A percentile compares a stretch with the other conserved stretches of the same genome.
Evolutionary conservation across 2,888 invertebrate genomes (phyloP).

Genomic region (Torymus texanus): DNA sequence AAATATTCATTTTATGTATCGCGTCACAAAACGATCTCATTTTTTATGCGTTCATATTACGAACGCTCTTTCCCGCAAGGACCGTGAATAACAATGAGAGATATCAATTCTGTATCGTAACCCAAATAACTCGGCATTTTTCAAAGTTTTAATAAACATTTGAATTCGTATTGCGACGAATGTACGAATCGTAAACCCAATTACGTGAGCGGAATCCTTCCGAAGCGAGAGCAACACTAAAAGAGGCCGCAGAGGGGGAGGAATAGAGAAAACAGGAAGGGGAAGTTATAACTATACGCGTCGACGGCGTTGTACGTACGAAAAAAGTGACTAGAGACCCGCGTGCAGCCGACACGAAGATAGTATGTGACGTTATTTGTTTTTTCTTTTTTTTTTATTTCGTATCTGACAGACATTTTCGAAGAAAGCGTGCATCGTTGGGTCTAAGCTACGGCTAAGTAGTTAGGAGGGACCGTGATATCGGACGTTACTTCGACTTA

Average conservation of each 20-base stretch:
- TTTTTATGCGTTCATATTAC: too few species aligned
- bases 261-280: neutral
- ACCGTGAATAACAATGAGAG: too few species aligned
- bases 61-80: too few species aligned
- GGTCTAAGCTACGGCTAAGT: constrained; percentile 75
- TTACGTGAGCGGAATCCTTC: neutral
- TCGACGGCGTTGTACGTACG: constrained; percentile 26
- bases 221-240: too few species aligned
- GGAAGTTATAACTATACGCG: neutral
- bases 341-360: constrained; percentile 70
- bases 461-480: constrained; percentile 77
- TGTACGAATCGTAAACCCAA: too few species aligned
- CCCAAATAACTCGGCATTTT: too few species aligned
- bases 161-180: too few species aligned
- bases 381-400: constrained; percentile 21
- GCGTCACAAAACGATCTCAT: too few species aligned
- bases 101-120: too few species aligned
- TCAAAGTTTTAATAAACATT: too few species aligned
- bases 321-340: constrained; percentile 71
- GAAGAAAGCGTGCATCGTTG: constrained; percentile 72
- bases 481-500: constrained; percentile 75
- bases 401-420: constrained; percentile 43
- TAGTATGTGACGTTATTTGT: constrained; percentile 57
- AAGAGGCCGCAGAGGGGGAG: neutral
- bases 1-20: too few species aligned